phyloP scores from a whole-genome alignment of 2,113 vertebrate genomes.

The Chaetodon trifascialis region DNA sequence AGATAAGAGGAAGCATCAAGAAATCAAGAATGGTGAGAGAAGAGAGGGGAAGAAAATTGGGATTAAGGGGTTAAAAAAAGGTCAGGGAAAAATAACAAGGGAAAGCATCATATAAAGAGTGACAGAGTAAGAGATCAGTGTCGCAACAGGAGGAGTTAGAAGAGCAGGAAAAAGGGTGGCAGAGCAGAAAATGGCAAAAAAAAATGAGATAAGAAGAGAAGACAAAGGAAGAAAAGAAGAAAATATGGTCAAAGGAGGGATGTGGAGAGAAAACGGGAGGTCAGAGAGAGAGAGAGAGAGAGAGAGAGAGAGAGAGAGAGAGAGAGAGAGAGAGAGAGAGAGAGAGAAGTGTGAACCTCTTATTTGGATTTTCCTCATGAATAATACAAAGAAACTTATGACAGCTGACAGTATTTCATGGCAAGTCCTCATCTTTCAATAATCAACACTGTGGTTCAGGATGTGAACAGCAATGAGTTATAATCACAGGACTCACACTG shows the following conservation, averaged over 20 bases:
- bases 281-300: not conserved
- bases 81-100: too few relatives aligned
- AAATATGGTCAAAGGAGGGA: not conserved
- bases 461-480: constrained; percentile 80
- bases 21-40: not conserved
- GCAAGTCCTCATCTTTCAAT: constrained; percentile 65
- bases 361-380: not conserved
- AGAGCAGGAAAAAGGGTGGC: not conserved
- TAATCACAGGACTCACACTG: constrained; percentile 72
- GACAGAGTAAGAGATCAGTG: not conserved
- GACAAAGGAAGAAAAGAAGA: not conserved
- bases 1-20: not conserved
- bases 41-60: too few relatives aligned
- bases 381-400: not conserved
- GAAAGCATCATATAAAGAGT: not conserved
- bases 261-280: too few relatives aligned
- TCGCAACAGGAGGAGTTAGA: too few relatives aligned
- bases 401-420: not conserved
- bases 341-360: not conserved
- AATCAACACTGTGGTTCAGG: constrained; percentile 71
- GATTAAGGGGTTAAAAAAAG: too few relatives aligned
- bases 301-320: too few relatives aligned
- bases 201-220: not conserved
- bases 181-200: not conserved
- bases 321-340: not conserved